Evolutionary conservation across 2,888 invertebrate species (phyloP).

Genomic region (Drosophila setosimentum): DNA sequence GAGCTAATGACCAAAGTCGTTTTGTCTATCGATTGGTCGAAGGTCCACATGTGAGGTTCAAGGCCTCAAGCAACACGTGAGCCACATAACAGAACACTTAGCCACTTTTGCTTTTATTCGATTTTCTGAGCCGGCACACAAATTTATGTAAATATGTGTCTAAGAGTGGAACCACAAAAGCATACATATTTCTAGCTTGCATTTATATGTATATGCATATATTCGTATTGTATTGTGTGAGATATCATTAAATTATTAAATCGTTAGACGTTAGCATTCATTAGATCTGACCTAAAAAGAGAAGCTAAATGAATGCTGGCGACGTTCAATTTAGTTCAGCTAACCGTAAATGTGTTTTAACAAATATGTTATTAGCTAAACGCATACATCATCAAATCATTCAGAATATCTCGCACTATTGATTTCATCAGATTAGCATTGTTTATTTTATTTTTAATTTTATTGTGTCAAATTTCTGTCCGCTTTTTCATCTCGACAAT

Average conservation of each 20-base stretch:
- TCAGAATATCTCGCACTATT: conserved; percentile 15
- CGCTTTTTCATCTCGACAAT: not conserved
- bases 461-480: not conserved
- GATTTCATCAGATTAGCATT: conserved; percentile 12
- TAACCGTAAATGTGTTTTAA: conserved; percentile 37
- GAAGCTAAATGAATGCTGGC: conserved; percentile 5
- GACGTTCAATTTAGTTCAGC: conserved; percentile 14
- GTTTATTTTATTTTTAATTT: conserved; percentile 13
- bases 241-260: conserved; percentile 45
- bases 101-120: conserved; percentile 56
- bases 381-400: conserved; percentile 17
- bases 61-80: conserved; percentile 61
- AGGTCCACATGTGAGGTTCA: conserved; percentile 45
- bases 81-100: conserved; percentile 25
- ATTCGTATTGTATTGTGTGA: not conserved
- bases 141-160: conserved; percentile 50
- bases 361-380: not conserved
- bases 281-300: conserved; percentile 39
- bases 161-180: not conserved
- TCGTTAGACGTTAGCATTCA: conserved; percentile 43
- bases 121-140: conserved; percentile 21
- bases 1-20: conserved; percentile 38
- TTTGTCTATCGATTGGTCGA: conserved; percentile 45
- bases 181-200: not conserved
- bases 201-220: not conserved